Base-by-base conservation (phyloP, 2,888 invertebrate species). In the Trachelus tabidus region DNA sequence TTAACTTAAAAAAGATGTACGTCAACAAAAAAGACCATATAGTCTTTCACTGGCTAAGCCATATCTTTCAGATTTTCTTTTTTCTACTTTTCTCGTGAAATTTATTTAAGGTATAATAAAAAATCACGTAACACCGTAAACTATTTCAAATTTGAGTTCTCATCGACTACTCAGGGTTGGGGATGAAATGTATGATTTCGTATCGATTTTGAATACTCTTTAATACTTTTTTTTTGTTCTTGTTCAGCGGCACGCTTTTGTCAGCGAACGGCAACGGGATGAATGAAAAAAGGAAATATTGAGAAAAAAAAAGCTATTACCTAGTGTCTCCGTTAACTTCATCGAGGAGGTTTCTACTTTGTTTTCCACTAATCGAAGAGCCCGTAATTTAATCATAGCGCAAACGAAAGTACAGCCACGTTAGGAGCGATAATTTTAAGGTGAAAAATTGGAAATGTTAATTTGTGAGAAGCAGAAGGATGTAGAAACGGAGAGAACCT, bases 311-410 rank as follows among this genome's bases (percentile, higher is more conserved):
- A 56, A 23, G 23, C 40, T 15, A 23, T 56, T 23, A 56, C 23
- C 23, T 23, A 23, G 34, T 34, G 34, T 33, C 68, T 69, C 23
- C 73, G 40, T 74, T 83, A 81, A 85, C 80, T 82, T 83, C 79
- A 82, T 79, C 79, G 77, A 85, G 84, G 83, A 23, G 40, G 9
- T 56, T 56, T 56, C 40, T 1, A 56, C 23, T 56, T 56, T 56
- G 15, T 9, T 56, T 56, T 56, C 15, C 40, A 56, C 15, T 56
- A 23, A 23, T 56, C 40, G 40, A 56, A 23, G 40, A 23, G 40
- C 40, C 40, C 23, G 40, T 56, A 56, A 56, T 23, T 23, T 23
- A 56, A 23, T 4, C 6, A 56, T 56, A 56, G 40, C 40, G 40
- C 40, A 56, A 56, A 56, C 9, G 40, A 56, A 56, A 56, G 40